A percentile compares a stretch with the other conserved stretches of the same genome.
phyloP scores from a whole-genome alignment of 2,888 invertebrate genomes.

The Morinoia aosen region DNA sequence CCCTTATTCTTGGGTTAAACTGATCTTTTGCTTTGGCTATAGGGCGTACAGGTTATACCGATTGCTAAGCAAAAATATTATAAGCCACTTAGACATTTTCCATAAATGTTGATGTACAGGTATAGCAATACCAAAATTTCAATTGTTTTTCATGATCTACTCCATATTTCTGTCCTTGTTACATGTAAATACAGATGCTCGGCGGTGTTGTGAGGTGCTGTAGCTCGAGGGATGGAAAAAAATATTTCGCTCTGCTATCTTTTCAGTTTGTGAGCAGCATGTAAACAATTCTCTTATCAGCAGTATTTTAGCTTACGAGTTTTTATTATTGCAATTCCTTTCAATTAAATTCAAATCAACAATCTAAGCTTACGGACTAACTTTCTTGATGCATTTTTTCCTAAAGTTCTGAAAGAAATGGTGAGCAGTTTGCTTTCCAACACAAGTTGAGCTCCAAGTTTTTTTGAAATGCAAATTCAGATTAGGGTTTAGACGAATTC shows the following conservation, averaged over 20 bases:
- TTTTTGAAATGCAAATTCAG: too few relatives aligned
- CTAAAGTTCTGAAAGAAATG: too few relatives aligned
- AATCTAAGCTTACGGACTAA: too few relatives aligned
- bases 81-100: background rate
- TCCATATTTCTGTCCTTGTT: background rate
- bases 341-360: too few relatives aligned
- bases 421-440: too few relatives aligned
- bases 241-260: background rate
- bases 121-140: background rate
- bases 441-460: too few relatives aligned
- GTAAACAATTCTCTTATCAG: background rate
- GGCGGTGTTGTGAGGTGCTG: background rate
- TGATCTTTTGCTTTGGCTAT: background rate
- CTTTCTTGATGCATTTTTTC: too few relatives aligned
- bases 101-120: background rate
- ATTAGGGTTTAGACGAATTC: too few relatives aligned
- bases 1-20: background rate
- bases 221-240: background rate
- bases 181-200: background rate
- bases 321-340: too few relatives aligned
- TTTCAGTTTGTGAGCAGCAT: background rate
- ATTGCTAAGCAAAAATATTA: background rate
- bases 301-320: background rate
- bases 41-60: background rate
- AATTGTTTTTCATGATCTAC: background rate